phyloP scores from a whole-genome alignment of 2,888 invertebrate species.

The Ophraella communa region DNA sequence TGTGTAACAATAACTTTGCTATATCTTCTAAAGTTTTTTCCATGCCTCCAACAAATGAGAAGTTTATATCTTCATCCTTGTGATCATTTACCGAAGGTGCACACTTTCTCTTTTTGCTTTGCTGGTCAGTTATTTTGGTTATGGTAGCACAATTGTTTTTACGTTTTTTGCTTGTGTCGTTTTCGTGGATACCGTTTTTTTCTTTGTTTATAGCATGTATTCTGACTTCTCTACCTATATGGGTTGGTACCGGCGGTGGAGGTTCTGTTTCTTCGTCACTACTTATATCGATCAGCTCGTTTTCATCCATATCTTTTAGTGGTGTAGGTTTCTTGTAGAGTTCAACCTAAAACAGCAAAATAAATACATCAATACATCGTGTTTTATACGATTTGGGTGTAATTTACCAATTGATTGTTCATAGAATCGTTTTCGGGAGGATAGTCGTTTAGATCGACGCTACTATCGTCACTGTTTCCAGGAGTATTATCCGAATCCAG shows the following conservation, averaged over 20 bases:
- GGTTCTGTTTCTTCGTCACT: conserved; percentile 71
- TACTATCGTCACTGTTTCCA: conserved; percentile 49
- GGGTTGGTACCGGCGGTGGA: conserved; percentile 53
- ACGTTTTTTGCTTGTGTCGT: conserved; percentile 36
- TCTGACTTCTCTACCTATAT: conserved; percentile 49
- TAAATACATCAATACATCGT: too few species aligned
- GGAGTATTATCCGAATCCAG: conserved; percentile 64
- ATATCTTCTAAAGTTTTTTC: conserved; percentile 69
- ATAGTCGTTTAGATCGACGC: conserved; percentile 22
- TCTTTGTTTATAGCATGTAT: conserved; percentile 51
- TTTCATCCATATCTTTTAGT: conserved; percentile 63
- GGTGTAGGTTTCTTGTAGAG: conserved; percentile 59
- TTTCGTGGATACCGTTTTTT: conserved; percentile 50
- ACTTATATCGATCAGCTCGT: conserved; percentile 80
- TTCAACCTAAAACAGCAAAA: conserved; percentile 35
- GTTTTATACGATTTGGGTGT: too few species aligned
- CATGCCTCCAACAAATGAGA: conserved; percentile 83
- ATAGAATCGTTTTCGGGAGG: conserved; percentile 43
- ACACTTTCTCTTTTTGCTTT: conserved; percentile 51
- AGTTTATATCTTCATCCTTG: conserved; percentile 60
- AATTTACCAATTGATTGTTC: conserved; percentile 58
- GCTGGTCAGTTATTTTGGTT: conserved; percentile 49
- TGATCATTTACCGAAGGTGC: conserved; percentile 35
- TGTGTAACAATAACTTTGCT: conserved; percentile 71
- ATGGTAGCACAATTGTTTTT: conserved; percentile 37